Percentiles rank a stretch among this genome's conserved stretches.
Evolutionary conservation across 2,113 vertebrate species (phyloP).

Genomic region (Podilymbus podiceps): DNA sequence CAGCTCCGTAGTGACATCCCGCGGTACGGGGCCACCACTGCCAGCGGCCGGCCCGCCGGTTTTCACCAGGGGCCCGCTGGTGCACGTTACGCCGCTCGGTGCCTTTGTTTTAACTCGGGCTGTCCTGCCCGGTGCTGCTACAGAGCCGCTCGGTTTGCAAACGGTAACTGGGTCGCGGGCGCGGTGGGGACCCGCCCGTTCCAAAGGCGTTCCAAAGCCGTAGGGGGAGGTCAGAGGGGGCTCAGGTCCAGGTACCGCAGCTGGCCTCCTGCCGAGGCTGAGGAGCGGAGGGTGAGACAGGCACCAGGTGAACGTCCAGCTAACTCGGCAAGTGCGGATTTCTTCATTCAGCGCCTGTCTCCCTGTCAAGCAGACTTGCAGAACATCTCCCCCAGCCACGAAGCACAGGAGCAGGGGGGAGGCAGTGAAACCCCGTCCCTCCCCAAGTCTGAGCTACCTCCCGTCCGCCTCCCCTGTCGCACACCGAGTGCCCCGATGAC

Average conservation of each 20-base stretch:
- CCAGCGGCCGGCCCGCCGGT: not conserved
- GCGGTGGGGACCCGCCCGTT: too few species aligned
- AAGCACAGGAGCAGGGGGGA: not conserved
- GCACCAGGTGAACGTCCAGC: not conserved
- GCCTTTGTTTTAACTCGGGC: rapidly evolving
- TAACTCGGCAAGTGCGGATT: not conserved
- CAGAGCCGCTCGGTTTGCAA: not conserved
- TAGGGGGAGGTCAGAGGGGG: too few species aligned
- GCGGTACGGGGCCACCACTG: not conserved
- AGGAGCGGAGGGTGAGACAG: not conserved
- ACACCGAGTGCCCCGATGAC: not conserved
- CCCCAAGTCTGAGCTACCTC: not conserved
- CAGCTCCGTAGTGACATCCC: conserved; percentile 58
- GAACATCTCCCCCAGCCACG: not conserved
- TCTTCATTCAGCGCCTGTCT: not conserved
- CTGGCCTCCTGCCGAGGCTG: not conserved
- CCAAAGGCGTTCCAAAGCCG: too few species aligned
- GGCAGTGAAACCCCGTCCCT: not conserved
- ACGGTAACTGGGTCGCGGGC: not conserved
- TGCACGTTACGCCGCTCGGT: too few species aligned
- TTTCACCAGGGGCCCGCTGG: too few species aligned
- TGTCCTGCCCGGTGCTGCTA: not conserved
- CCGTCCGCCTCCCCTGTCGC: not conserved
- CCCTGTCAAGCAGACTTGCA: not conserved
- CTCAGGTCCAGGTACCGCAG: not conserved